Base-by-base conservation (phyloP, 2,888 invertebrate genomes). In the Harmothoe impar region DNA sequence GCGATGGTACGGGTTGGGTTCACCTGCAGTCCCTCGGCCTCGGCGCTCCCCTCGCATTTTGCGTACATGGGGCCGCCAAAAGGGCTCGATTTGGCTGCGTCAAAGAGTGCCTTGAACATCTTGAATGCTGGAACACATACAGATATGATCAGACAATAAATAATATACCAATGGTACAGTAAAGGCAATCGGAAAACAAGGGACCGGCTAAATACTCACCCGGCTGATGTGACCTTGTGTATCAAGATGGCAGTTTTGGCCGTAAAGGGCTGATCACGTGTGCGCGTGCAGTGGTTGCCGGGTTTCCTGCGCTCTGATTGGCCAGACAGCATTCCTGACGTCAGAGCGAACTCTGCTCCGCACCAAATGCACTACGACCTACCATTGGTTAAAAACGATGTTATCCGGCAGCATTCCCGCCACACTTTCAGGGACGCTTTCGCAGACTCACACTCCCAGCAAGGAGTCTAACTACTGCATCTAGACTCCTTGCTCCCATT, bases 41-140 rank as follows among this genome's bases (percentile, higher is more conserved):
- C 77, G 86, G 86, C 25, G 10, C 20, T 17, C 89, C 91, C 92
- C 90, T 95, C 95, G 93, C 95, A 95, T 90, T 94, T 92, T 25
- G 95, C 95, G 89, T 94, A 93, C 91, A 94, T 94, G 31, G 95
- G 95, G 84, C 92, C 93, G 72, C 92, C 92, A 91, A 95, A 94
- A 12, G 94, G 93, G 92, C 94, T 95, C 91, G 93, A 95, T 92
- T 94, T 95, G 29, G 95, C 94, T 89, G 95, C 93, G 91, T 95
- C 94, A 90, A 95, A 91, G 81, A 96, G 91, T 89, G 94, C 94
- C 91, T 93, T 92, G 91, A 95, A 95, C 95, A 95, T 96, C 89
- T 91, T 94, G 91, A 89, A n/a, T 23, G 68, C 72, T 54, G 52
- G 33, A 51, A 43, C 25, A 85, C n/a, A 68, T 25, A 43, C 51